phyloP scores from a whole-genome alignment of 2,888 invertebrate genomes.

The Neoitamus cyanurus region DNA sequence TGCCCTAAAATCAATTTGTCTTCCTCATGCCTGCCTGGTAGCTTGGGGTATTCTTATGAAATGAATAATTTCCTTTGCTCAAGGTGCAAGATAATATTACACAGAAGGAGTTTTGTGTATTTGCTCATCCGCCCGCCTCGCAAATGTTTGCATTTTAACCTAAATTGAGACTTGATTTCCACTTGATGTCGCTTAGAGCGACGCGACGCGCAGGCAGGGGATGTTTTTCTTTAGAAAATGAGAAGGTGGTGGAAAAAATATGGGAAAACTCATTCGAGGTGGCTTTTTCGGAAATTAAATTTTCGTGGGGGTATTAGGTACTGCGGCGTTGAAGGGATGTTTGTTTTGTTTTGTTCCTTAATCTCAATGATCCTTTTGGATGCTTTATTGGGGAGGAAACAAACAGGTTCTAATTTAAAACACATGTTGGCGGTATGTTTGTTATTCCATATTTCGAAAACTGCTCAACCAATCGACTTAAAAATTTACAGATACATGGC shows the following conservation, averaged over 20 bases:
- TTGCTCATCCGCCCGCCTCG: background rate
- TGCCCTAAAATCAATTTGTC: background rate
- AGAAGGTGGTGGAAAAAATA: background rate
- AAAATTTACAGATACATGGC: too few species aligned
- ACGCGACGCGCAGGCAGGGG: background rate
- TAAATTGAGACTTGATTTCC: background rate
- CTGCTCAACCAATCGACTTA: too few species aligned
- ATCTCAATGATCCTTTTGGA: background rate
- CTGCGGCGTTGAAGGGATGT: background rate
- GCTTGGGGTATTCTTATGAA: background rate
- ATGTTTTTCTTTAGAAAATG: background rate
- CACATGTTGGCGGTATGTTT: background rate
- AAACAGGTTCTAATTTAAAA: background rate
- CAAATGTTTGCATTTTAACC: background rate
- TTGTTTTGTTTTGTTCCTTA: background rate
- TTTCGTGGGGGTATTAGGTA: background rate
- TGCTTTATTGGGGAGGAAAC: background rate
- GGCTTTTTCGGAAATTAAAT: conserved; percentile 5
- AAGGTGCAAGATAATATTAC: background rate
- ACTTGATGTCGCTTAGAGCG: background rate
- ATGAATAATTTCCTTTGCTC: background rate
- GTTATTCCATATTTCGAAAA: background rate
- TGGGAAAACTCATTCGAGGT: background rate
- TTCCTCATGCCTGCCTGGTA: background rate
- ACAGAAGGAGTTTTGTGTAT: background rate